Base-by-base conservation (phyloP, 92 coral and sea anemone genomes). In the Parazoanthus darwini region DNA sequence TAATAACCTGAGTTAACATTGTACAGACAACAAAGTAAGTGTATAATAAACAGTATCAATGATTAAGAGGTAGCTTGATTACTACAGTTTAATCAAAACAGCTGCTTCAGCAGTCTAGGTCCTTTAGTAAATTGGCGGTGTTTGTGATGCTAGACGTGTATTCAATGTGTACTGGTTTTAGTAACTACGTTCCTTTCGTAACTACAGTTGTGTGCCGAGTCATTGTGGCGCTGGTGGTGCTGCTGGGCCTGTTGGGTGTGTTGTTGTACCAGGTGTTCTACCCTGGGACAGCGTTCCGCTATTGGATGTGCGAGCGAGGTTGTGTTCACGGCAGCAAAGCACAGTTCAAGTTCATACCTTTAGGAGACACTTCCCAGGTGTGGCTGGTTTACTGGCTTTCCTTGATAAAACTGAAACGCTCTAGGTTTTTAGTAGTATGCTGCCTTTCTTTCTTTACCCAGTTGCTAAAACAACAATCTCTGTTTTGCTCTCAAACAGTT, bases 251-350 rank as follows among this genome's bases (percentile, higher is more conserved):
- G 86, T 66, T 91, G 43, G 91, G 89, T 0, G 76, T 95, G 35
- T 65, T 92, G 86, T 35, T 94, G 82, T 94, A 89, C 85, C 90
- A 97, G 84, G 80, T 91, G 80, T 89, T 92, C 81, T 91, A 78
- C 78, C 99, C 99, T 16, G 97, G 97, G 14, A 89, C 94, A 18
- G 91, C 92, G 48, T 82, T 95, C 26, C 89, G 98, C 42, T 93
- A 91, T 85, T 89, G 90, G 91, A 74, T 94, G 74, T 97, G 99
- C 76, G 82, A 88, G 56, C 89, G 80, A 6, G 98, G 97, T 13
- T 79, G 94, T 37, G 80, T 97, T 18, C 72, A 79, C 3, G 93
- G 85, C 44, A 93, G 91, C 86, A 85, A 35, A 7, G 72, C 85
- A 66, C 39, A 76, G 39, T 97, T 84, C 50, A 90, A 51, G 78